Evolutionary conservation across 2,888 invertebrate species (phyloP), one percentile per base, ranked within the genome.

Genomic region (Apantesis nais): DNA sequence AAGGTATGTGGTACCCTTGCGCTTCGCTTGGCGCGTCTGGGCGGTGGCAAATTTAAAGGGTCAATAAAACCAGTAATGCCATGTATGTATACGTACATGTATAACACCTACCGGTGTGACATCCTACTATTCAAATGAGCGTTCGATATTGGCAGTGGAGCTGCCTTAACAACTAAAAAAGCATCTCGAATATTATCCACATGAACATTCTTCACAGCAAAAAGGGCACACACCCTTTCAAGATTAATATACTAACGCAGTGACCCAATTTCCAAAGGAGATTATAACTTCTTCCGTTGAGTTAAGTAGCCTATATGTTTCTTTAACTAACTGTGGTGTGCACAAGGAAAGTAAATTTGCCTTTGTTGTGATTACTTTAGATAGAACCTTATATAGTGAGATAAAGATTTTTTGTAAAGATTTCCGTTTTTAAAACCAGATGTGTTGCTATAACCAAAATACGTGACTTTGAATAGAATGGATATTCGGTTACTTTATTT

Each of bases 201-300:
- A 12, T 55, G 55, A 25, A 25, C 12, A 25, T 55, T 25, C 48
- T 29, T 34, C 34, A 55, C 22, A 25, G 37, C 37, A 66, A 66
- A 66, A 55, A 55, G 14, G 16, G 25, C 34, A 14, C 39, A 25
- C 37, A 12, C 34, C 37, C 11, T 66, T 25, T n/a, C 31, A 60
- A 25, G 58, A 60, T 66, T 66, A 66, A 22, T 41, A 66, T 39
- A n/a, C 74, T 72, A 74, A 44, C 68, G 70, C 62, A 60, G 63
- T 72, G 73, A 76, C 75, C 76, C 70, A 78, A 79, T 75, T 80
- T 71, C 71, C 62, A 58, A 70, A 71, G 71, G 29, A 68, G 70
- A 70, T 73, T 73, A 68, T 70, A 73, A 68, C 62, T 70, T 72
- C 58, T 77, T 71, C 39, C 73, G 66, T 70, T 41, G 29, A 74